These are phyloP conservation scores for Eristalinus sepulchralis DNA, from an alignment of 2,888 invertebrate species.

Conservation along the genomic window DNA sequence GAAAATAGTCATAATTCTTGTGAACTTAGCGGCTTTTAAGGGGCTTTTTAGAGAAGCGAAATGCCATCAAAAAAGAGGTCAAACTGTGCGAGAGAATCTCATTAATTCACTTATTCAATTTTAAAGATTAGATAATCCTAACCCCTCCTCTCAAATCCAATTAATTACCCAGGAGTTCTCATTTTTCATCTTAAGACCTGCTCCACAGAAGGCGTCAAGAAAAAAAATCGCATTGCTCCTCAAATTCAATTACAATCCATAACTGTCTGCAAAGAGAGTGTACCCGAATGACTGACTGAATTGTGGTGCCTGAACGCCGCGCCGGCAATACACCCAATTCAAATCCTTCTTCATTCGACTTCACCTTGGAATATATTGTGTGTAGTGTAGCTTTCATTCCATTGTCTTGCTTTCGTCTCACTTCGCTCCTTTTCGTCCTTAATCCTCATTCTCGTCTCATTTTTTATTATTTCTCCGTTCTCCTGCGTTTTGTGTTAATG, in stretches of 20 bases:
- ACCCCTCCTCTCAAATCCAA: too few species aligned
- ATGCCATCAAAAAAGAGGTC: too few species aligned
- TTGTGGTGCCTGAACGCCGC: background rate
- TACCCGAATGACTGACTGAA: background rate
- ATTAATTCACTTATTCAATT: too few species aligned
- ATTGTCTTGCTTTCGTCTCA: background rate
- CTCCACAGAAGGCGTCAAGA: background rate
- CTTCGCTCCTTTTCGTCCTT: background rate
- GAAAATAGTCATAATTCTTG: too few species aligned
- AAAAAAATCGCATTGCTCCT: background rate
- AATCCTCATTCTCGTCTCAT: background rate
- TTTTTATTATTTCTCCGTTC: background rate
- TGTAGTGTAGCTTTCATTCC: background rate
- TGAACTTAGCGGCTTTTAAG: too few species aligned
- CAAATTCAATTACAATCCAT: background rate
- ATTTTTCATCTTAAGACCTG: too few species aligned
- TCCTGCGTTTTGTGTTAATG: constrained; percentile 59
- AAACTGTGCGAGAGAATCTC: too few species aligned
- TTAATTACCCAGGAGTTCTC: too few species aligned
- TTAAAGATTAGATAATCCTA: too few species aligned
- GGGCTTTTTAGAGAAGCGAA: too few species aligned
- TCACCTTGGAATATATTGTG: background rate
- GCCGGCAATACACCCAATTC: background rate
- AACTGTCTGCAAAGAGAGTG: background rate
- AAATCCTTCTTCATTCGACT: background rate